These are phyloP conservation scores for Sisyra terminalis DNA, from an alignment of 2,888 invertebrate genomes.

Conservation along the genomic window DNA sequence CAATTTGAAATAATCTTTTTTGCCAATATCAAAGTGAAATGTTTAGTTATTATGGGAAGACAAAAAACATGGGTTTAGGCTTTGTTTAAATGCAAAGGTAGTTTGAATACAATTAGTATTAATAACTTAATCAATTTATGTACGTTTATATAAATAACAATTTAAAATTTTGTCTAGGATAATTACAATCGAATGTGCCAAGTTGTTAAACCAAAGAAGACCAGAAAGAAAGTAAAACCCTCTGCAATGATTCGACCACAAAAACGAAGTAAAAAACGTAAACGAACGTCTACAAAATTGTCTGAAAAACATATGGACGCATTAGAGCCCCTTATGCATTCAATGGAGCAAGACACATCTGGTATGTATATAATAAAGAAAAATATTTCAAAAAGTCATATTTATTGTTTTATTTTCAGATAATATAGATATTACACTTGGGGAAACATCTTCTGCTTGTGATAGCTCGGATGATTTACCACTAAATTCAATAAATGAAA, in stretches of 20 bases:
- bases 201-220: slow-evolving; percentile 56
- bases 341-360: neutral
- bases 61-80: too few species aligned
- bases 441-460: slow-evolving; percentile 36
- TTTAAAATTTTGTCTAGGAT: slow-evolving; percentile 33
- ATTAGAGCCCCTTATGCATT: neutral
- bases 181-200: slow-evolving; percentile 65
- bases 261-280: slow-evolving; percentile 36
- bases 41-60: too few species aligned
- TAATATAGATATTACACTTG: slow-evolving; percentile 2
- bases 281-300: slow-evolving; percentile 18
- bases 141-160: too few species aligned
- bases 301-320: slow-evolving; percentile 11
- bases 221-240: slow-evolving; percentile 40
- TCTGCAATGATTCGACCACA: slow-evolving; percentile 35
- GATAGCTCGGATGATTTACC: slow-evolving; percentile 45
- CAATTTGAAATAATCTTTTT: too few species aligned
- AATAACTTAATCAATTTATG: too few species aligned
- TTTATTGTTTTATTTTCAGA: neutral
- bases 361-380: neutral
- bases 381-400: slow-evolving; percentile 4
- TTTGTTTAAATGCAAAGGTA: too few species aligned
- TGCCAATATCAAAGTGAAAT: too few species aligned
- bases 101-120: too few species aligned
- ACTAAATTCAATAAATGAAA: slow-evolving; percentile 38